Evolutionary conservation across 2,888 invertebrate genomes (phyloP).

Genomic region (Polymixis flavicincta): DNA sequence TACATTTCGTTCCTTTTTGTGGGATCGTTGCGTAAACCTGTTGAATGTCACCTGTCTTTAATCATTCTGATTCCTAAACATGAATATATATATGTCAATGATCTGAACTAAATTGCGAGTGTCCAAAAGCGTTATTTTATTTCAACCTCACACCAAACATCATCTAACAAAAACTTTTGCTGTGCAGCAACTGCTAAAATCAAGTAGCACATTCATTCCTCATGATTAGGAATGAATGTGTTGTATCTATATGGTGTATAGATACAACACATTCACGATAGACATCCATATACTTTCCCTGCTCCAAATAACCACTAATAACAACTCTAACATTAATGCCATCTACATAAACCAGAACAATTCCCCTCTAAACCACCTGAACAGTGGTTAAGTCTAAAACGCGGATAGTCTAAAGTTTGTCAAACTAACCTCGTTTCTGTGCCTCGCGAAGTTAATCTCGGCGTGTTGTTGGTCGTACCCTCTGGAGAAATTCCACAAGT

Average conservation of each 20-base stretch:
- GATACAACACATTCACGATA: not conserved
- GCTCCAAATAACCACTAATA: not conserved
- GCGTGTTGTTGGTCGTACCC: slow-evolving; percentile 82
- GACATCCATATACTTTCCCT: not conserved
- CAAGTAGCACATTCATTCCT: not conserved
- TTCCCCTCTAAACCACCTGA: slow-evolving; percentile 15
- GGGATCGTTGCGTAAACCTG: not conserved
- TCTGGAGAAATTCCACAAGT: slow-evolving; percentile 90
- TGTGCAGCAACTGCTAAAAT: too few relatives aligned
- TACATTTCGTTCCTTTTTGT: not conserved
- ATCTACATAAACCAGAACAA: slow-evolving; percentile 9
- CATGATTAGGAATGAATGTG: not conserved
- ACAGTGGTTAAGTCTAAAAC: slow-evolving; percentile 38
- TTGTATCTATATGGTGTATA: too few relatives aligned
- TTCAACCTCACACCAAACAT: not conserved
- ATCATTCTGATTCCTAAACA: not conserved
- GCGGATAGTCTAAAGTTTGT: slow-evolving; percentile 53
- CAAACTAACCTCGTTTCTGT: slow-evolving; percentile 85
- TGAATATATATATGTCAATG: not conserved
- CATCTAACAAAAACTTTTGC: too few relatives aligned
- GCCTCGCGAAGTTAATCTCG: slow-evolving; percentile 88
- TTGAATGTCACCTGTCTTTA: not conserved
- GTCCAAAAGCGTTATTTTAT: not conserved
- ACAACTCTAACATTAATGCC: not conserved
- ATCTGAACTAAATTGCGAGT: not conserved